Conservation (phyloP, 1,140 invertebrate genomes). For the Cyclargus thomasi region DNA sequence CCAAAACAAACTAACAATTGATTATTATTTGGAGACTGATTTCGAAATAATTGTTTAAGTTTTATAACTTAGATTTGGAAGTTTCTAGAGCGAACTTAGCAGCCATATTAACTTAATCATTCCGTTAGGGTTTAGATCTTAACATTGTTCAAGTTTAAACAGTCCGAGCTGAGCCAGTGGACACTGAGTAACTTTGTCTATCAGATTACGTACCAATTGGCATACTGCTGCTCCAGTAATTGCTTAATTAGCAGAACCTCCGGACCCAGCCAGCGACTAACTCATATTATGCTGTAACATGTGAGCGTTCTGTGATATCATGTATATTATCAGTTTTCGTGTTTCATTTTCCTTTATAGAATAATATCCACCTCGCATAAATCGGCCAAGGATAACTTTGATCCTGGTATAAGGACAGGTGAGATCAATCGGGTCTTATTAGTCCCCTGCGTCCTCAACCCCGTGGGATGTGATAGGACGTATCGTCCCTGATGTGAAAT, state of each 20-base stretch:
- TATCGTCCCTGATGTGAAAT: not conserved
- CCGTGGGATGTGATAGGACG: too few relatives aligned
- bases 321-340: not conserved
- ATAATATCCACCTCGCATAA: too few relatives aligned
- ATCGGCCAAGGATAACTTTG: too few relatives aligned
- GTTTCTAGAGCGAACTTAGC: constrained; percentile 1
- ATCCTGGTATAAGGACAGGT: not conserved
- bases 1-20: not conserved
- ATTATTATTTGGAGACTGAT: not conserved
- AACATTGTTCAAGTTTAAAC: constrained; percentile 10
- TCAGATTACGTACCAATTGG: constrained; percentile 14
- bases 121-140: constrained; percentile 14
- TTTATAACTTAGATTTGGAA: not conserved
- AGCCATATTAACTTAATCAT: constrained; percentile 15
- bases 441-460: not conserved
- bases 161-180: constrained; percentile 4
- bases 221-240: not conserved
- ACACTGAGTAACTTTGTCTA: constrained; percentile 7
- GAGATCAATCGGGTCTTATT: not conserved
- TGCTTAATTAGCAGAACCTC: not conserved
- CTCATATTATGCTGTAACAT: not conserved
- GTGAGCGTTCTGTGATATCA: not conserved
- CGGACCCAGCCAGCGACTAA: not conserved
- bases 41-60: not conserved
- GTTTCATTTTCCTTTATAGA: too few relatives aligned